phyloP scores from a whole-genome alignment of 2,113 vertebrate genomes.

The Grallaria varia region DNA sequence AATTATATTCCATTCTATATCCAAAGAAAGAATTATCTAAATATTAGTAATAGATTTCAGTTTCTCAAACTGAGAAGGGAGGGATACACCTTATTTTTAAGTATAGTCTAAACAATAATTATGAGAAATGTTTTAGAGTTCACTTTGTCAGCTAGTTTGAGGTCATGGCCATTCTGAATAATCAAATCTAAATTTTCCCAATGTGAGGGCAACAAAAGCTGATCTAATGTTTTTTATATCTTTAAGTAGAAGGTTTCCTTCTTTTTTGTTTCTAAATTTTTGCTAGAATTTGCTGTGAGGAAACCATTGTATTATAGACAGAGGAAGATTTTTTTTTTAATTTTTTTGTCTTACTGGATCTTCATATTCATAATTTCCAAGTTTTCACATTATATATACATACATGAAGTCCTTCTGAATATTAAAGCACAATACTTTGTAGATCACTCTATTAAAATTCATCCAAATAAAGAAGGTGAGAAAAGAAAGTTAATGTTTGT shows the following conservation, averaged over 20 bases:
- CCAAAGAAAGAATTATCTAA: not conserved
- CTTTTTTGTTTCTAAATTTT: not conserved
- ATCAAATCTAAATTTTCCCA: not conserved
- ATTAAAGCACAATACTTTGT: not conserved
- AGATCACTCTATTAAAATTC: not conserved
- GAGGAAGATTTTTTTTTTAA: not conserved
- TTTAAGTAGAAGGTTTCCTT: not conserved
- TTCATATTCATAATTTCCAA: not conserved
- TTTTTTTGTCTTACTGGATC: not conserved
- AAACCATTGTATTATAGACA: fast-evolving
- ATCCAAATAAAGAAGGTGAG: not conserved
- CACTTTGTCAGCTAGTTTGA: not conserved
- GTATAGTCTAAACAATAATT: not conserved
- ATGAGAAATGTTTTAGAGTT: not conserved
- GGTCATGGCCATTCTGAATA: not conserved
- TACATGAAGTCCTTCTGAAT: not conserved
- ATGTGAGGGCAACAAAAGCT: not conserved
- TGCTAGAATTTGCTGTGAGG: not conserved
- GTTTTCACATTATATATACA: not conserved
- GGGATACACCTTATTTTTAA: not conserved
- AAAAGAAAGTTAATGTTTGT: not conserved
- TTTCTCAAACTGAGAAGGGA: not conserved
- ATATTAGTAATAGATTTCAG: not conserved
- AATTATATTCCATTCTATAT: not conserved
- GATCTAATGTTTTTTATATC: not conserved